Conservation (phyloP, 2,797 vertebrate genomes). For the Vespertilio murinus region DNA sequence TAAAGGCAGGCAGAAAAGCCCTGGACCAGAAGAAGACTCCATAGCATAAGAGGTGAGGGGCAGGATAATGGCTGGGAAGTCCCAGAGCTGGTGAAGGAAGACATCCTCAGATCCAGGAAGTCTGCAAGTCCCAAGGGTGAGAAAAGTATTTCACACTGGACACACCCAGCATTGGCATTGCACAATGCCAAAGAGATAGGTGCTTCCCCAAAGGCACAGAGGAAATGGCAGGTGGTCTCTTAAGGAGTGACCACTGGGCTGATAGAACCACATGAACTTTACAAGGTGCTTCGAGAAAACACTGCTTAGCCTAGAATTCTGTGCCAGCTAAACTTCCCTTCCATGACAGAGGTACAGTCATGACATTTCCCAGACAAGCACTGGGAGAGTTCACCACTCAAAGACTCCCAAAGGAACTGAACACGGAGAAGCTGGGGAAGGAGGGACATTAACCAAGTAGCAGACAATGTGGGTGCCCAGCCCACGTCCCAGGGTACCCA, state of each 20-base stretch:
- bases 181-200: accelerated
- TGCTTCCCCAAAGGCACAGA: no score
- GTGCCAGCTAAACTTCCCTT: background rate
- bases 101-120: background rate
- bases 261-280: background rate
- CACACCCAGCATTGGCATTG: background rate
- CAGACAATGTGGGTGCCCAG: accelerated
- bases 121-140: background rate
- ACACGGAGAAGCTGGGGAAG: no score
- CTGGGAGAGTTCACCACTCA: background rate
- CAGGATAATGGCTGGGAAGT: background rate
- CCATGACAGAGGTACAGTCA: background rate
- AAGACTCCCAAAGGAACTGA: background rate
- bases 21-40: background rate
- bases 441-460: background rate
- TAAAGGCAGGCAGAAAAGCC: background rate
- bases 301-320: background rate
- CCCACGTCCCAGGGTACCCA: background rate
- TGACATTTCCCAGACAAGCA: no score
- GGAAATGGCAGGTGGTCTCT: background rate
- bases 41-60: background rate
- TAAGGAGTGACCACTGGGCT: accelerated
- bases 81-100: background rate
- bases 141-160: accelerated
- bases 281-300: background rate